These are phyloP conservation scores for Druceiella hillmani DNA, from an alignment of 2,888 invertebrate genomes.

Conservation along the genomic window DNA sequence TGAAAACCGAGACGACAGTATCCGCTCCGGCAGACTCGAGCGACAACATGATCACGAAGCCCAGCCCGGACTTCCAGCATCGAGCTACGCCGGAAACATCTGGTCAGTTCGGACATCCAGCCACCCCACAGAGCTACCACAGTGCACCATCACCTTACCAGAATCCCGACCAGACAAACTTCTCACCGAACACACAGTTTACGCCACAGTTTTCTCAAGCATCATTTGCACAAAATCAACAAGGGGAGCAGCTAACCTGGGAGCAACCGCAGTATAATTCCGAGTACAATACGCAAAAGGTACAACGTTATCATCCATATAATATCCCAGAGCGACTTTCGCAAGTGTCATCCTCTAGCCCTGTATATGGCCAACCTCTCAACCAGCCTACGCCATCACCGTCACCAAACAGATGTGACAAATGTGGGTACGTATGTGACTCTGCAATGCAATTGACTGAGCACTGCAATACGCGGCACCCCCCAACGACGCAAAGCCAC, in stretches of 20 bases:
- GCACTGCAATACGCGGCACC: conserved; percentile 67
- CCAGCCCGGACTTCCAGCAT: conserved; percentile 55
- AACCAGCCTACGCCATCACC: conserved; percentile 67
- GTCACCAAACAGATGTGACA: conserved; percentile 74
- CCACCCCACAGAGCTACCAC: conserved; percentile 61
- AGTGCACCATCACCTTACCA: conserved; percentile 63
- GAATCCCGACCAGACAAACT: conserved; percentile 53
- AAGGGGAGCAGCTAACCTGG: conserved; percentile 46
- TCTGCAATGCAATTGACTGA: conserved; percentile 69
- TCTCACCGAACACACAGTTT: conserved; percentile 51
- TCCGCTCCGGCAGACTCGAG: conserved; percentile 73
- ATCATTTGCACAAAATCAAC: conserved; percentile 47
- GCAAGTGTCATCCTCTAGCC: conserved; percentile 50
- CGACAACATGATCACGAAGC: conserved; percentile 59
- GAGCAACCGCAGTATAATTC: conserved; percentile 46
- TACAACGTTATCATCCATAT: conserved; percentile 47
- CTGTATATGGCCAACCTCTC: conserved; percentile 51
- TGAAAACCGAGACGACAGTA: conserved; percentile 54
- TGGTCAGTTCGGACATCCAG: conserved; percentile 55
- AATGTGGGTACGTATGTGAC: conserved; percentile 76
- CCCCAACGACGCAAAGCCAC: conserved; percentile 38
- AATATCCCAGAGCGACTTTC: conserved; percentile 50
- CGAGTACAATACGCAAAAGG: conserved; percentile 36
- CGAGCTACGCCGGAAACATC: conserved; percentile 55
- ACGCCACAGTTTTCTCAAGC: conserved; percentile 46